A percentile compares a stretch with the other conserved stretches of the same genome.
phyloP scores from a whole-genome alignment of 1,140 invertebrate species.

The Leguminivora glycinivorella region DNA sequence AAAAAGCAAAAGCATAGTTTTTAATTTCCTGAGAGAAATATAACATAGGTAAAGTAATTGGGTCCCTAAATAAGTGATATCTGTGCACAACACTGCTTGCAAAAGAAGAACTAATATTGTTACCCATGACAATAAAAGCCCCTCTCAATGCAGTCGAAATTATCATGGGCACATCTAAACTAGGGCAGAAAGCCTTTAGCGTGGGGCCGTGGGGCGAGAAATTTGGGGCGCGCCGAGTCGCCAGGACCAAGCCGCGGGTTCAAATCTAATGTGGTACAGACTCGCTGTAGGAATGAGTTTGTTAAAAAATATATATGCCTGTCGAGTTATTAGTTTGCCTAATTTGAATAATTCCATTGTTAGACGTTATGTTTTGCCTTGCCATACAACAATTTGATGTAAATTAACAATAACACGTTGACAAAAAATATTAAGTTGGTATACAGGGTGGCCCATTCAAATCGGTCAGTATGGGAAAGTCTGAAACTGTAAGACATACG shows the following conservation, averaged over 20 bases:
- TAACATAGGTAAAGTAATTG: too few relatives aligned
- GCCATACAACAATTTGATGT: background rate
- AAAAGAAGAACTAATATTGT: background rate
- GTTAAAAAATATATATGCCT: background rate
- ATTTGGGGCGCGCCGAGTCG: constrained; percentile 9
- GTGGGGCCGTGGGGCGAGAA: constrained; percentile 20
- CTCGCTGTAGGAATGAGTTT: too few relatives aligned
- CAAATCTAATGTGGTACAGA: background rate
- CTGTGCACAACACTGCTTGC: background rate
- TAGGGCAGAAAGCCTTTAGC: constrained; percentile 15
- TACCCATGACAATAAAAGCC: constrained; percentile 4
- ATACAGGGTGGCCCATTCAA: too few relatives aligned
- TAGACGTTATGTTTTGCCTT: background rate
- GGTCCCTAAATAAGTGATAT: too few relatives aligned
- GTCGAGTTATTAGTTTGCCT: background rate
- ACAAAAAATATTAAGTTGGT: background rate
- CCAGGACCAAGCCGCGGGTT: background rate
- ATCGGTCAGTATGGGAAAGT: too few relatives aligned
- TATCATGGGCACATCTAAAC: constrained; percentile 25
- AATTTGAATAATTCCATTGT: background rate
- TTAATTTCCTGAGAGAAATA: too few relatives aligned
- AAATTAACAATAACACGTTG: constrained; percentile 1
- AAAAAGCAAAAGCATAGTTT: too few relatives aligned
- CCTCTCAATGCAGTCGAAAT: constrained; percentile 23
- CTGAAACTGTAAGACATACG: too few relatives aligned